These are phyloP conservation scores for Parapsyche elsis DNA, from an alignment of 1,140 invertebrate genomes.

Conservation along the genomic window DNA sequence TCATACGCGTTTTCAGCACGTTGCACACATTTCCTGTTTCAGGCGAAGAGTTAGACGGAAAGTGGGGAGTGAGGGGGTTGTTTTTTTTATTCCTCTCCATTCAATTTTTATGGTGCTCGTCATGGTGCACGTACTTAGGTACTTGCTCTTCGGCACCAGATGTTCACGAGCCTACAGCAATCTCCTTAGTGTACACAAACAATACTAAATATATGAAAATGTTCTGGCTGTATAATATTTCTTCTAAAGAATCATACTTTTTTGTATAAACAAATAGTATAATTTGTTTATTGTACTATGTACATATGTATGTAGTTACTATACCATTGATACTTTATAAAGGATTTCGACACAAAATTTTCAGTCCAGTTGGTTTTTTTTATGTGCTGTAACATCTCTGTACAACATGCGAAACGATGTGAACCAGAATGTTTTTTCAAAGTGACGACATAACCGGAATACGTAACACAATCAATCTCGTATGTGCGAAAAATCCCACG, in stretches of 20 bases:
- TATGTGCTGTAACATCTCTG: no score
- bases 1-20: slow-evolving; percentile 45
- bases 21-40: slow-evolving; percentile 28
- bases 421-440: slow-evolving; percentile 9
- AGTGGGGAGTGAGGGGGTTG: neutral
- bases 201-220: neutral
- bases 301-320: no score
- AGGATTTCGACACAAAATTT: no score
- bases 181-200: slow-evolving; percentile 15
- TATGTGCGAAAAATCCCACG: slow-evolving; percentile 21
- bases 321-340: no score
- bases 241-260: no score
- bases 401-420: slow-evolving; percentile 35
- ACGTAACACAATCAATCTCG: slow-evolving; percentile 43
- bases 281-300: no score
- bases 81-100: slow-evolving; percentile 43
- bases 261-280: no score
- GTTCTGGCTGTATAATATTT: no score
- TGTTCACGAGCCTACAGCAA: neutral
- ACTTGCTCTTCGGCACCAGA: slow-evolving; percentile 7
- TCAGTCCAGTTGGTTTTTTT: no score
- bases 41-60: neutral
- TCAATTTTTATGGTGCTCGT: slow-evolving; percentile 40
- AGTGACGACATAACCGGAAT: slow-evolving; percentile 41
- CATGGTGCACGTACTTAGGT: neutral